Conservation (phyloP, 1,140 invertebrate genomes). For the Harlomillsia oculata region DNA sequence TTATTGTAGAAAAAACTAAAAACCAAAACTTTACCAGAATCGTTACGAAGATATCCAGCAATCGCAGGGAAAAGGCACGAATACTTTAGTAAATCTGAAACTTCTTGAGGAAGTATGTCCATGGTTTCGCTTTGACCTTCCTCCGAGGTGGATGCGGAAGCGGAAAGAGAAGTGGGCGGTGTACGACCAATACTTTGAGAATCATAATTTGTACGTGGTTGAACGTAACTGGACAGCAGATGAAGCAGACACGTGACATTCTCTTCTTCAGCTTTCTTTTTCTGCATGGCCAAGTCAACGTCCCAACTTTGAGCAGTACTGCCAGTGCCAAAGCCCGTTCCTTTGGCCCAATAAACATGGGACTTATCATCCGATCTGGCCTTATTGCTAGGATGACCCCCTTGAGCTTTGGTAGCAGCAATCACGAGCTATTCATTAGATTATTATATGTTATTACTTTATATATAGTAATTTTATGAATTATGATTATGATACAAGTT, state of each 20-base stretch:
- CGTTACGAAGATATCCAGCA: constrained; percentile 83
- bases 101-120: constrained; percentile 50
- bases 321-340: constrained; percentile 87
- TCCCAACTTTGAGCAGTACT: constrained; percentile 93
- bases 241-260: constrained; percentile 75
- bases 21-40: constrained; percentile 55
- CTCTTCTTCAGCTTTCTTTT: constrained; percentile 82
- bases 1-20: not conserved
- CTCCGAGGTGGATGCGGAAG: constrained; percentile 27
- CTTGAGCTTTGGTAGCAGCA: constrained; percentile 36
- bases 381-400: constrained; percentile 34
- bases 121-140: not conserved
- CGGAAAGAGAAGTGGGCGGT: constrained; percentile 16
- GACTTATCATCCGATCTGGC: constrained; percentile 57
- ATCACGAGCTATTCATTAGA: constrained; percentile 33
- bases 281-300: constrained; percentile 79
- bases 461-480: not conserved
- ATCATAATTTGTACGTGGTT: constrained; percentile 49
- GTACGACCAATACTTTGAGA: constrained; percentile 23
- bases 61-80: constrained; percentile 79
- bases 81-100: constrained; percentile 63
- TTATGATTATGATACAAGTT: not conserved
- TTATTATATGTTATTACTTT: not conserved
- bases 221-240: constrained; percentile 76
- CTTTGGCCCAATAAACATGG: constrained; percentile 89